Evolutionary conservation across 2,113 vertebrate genomes (phyloP), one percentile per base, ranked within the genome.

Genomic region (Poecilia latipinna): DNA sequence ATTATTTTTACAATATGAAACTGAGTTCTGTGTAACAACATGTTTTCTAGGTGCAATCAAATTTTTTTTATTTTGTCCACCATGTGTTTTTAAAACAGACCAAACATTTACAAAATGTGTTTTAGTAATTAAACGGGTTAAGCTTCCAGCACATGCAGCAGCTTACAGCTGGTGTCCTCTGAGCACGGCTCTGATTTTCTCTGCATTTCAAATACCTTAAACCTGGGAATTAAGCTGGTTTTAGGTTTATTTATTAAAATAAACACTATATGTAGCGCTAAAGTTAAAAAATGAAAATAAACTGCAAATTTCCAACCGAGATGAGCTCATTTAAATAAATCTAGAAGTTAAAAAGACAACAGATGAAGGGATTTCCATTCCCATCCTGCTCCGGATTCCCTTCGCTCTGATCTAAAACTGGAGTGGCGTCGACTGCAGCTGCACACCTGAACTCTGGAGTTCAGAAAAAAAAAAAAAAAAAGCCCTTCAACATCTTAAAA

Each of bases 401-500:
- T 74, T 71, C 0, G 22, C 51, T 69, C 22, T 24, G 57, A 54
- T 70, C 35, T 75, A 37, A 66, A 78, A 29, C 22, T 29, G 24
- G n/a, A 24, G 35, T 5, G 24, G 64, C 7, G 6, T 39, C 33
- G 39, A 31, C 67, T 62, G 64, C 32, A 31, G 39, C 57, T 61
- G 69, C 71, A 69, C 42, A 78, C 78, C 69, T 73, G 65, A 82
- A 76, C 31, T 12, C 22, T 4, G 33, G 65, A 42, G 75, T 54
- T 74, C 80, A 60, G 33, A 72, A 70, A 37, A 12, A 37, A 37
- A 37, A 32, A 85, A 48, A 85, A 48, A 37, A 85, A 82, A 86
- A 48, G 68, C 42, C 80, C 61, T 85, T 42, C n/a, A 82, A 79
- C 82, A 80, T 86, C 68, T 70, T 54, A 37, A 84, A 85, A 76